phyloP scores from a whole-genome alignment of 2,113 vertebrate genomes.

The Peromyscus maniculatus region DNA sequence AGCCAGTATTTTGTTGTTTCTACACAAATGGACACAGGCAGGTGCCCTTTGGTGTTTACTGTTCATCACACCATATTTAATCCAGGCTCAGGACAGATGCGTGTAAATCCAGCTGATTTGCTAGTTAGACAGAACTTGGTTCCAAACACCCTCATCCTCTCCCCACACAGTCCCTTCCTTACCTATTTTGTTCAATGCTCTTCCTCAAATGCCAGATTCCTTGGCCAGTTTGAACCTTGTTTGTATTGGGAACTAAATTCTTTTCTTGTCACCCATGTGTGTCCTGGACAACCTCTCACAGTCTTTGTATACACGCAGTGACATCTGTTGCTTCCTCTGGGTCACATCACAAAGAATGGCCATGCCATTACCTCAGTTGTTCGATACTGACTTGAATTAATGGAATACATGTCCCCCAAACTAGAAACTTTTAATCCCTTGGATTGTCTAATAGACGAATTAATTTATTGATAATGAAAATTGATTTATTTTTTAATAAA shows the following conservation, averaged over 20 bases:
- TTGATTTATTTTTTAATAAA: not conserved
- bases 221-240: not conserved
- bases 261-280: not conserved
- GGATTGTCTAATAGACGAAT: not conserved
- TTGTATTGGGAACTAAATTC: not conserved
- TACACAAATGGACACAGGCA: not conserved
- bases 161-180: not conserved
- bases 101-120: too few relatives aligned
- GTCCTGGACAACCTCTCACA: not conserved
- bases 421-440: not conserved
- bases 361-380: too few relatives aligned
- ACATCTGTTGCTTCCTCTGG: rapidly evolving
- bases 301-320: not conserved
- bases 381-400: not conserved
- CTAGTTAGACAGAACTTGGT: not conserved
- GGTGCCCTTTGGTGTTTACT: not conserved
- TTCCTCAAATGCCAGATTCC: not conserved
- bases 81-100: not conserved
- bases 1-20: not conserved
- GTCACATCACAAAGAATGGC: not conserved
- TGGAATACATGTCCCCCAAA: not conserved
- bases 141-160: not conserved
- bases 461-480: not conserved
- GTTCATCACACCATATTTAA: not conserved
- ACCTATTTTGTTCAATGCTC: not conserved